Conservation (phyloP, 2,797 vertebrate species). For the Acanthurus lineatus region DNA sequence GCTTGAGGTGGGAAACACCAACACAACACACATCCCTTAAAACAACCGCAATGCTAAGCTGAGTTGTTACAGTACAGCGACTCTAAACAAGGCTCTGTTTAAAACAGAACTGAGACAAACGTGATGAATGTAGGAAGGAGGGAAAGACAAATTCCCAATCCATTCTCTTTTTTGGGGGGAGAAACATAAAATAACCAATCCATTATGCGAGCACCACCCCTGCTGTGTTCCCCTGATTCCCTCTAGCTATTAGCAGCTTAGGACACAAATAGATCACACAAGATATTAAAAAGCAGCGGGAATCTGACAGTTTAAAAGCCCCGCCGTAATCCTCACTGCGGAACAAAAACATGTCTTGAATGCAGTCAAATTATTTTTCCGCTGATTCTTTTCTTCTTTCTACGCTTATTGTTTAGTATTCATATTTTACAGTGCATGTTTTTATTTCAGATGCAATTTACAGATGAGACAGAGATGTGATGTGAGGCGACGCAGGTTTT, state of each 20-base stretch:
- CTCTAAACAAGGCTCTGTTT: constrained; percentile 23
- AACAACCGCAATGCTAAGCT: constrained; percentile 22
- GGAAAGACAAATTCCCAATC: constrained; percentile 57
- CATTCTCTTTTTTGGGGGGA: constrained; percentile 49
- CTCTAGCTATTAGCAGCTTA: constrained; percentile 82
- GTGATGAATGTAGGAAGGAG: constrained; percentile 46
- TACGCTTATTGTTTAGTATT: constrained; percentile 64
- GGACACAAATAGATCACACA: constrained; percentile 82
- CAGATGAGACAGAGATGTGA: constrained; percentile 13
- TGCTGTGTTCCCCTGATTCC: constrained; percentile 74
- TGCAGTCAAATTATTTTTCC: constrained; percentile 62
- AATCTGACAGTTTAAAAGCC: constrained; percentile 77
- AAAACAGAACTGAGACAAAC: constrained; percentile 44
- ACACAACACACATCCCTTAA: constrained; percentile 10
- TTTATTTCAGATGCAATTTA: constrained; percentile 45
- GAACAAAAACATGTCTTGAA: constrained; percentile 69
- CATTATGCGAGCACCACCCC: constrained; percentile 75
- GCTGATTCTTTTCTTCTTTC: constrained; percentile 47
- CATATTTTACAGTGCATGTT: constrained; percentile 35
- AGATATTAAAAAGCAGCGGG: constrained; percentile 83
- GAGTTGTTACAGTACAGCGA: constrained; percentile 16
- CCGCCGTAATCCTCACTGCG: constrained; percentile 60
- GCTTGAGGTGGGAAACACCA: constrained; percentile 32
- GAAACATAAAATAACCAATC: constrained; percentile 78
- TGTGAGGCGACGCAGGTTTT: constrained; percentile 15